Evolutionary conservation across 2,888 invertebrate genomes (phyloP), one percentile per base, ranked within the genome.

Genomic region (Pycnomerus fuliginosus): DNA sequence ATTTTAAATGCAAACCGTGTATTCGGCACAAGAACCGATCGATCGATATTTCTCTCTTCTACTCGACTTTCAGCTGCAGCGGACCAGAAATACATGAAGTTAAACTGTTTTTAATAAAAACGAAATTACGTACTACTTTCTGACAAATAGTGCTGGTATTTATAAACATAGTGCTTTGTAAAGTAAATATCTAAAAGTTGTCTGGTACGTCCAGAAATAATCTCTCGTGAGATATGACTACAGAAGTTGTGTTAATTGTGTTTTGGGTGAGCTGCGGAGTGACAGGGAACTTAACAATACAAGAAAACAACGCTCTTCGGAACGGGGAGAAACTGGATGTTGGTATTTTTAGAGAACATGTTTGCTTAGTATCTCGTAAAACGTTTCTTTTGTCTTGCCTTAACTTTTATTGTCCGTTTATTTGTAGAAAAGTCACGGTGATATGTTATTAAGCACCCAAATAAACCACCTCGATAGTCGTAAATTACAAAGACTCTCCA

Each of bases 281-380:
- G 57, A 58, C 51, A 52, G 44, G 46, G n/a, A n/a, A 34, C 52
- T 49, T 53, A 55, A 53, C 53, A 55, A 55, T 55, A 52, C 44
- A 48, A 39, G 44, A 45, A 46, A 47, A 33, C 43, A 43, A 34
- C 41, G 37, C 44, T 35, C 35, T 20, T 36, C 7, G 32, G 20
- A 33, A 15, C 24, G 29, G 23, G 27, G 33, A 27, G 20, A 20
- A 27, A 37, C 33, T 44, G 33, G 48, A 41, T 37, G 44, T 38
- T 38, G 39, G 51, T 55, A 55, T 55, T 55, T 55, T 55, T 55
- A 53, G 55, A 50, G 38, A 47, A 54, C 55, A 52, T 52, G 54
- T 53, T 53, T 53, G 53, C 50, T 53, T 53, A 48, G 48, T 48
- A 50, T 48, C 48, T 53, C 53, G 53, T 48, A 46, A 52, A 44